phyloP scores from a whole-genome alignment of 1,140 invertebrate species.

The Aphaenogaster rudis region DNA sequence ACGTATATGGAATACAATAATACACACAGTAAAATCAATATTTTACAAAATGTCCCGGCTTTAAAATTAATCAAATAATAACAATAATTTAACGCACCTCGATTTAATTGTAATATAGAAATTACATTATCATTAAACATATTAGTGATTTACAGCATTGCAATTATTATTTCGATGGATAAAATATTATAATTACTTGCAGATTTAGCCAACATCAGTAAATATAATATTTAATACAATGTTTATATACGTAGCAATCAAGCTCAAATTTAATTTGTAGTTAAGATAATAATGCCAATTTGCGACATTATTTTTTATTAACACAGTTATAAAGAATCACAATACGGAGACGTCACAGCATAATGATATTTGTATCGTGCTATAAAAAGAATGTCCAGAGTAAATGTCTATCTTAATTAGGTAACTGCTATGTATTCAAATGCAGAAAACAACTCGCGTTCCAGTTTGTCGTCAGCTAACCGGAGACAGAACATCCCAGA shows the following conservation, averaged over 20 bases:
- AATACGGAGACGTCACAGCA: neutral
- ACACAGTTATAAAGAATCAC: neutral
- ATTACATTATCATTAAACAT: slow-evolving; percentile 44
- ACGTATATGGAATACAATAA: too few species aligned
- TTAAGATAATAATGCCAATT: slow-evolving; percentile 7
- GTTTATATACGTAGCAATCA: neutral
- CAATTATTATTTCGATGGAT: slow-evolving; percentile 30
- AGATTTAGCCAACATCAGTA: neutral
- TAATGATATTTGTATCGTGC: neutral
- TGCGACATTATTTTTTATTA: neutral
- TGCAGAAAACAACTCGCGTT: slow-evolving; percentile 32
- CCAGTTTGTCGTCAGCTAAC: slow-evolving; percentile 25
- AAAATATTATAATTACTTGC: slow-evolving; percentile 34
- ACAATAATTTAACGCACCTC: slow-evolving; percentile 29
- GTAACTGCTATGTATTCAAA: slow-evolving; percentile 3
- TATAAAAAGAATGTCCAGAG: slow-evolving; percentile 1
- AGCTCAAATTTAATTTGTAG: slow-evolving; percentile 21
- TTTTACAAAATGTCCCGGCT: neutral
- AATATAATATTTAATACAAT: slow-evolving; percentile 33
- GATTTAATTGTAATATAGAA: slow-evolving; percentile 35
- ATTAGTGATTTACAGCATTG: slow-evolving; percentile 44
- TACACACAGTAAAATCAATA: neutral
- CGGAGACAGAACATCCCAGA: slow-evolving; percentile 54
- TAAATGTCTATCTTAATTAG: slow-evolving; percentile 26
- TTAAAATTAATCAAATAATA: slow-evolving; percentile 43